A percentile compares a stretch with the other conserved stretches of the same genome.
phyloP scores from a whole-genome alignment of 2,113 vertebrate genomes.

The Corythoichthys haematopterus region DNA sequence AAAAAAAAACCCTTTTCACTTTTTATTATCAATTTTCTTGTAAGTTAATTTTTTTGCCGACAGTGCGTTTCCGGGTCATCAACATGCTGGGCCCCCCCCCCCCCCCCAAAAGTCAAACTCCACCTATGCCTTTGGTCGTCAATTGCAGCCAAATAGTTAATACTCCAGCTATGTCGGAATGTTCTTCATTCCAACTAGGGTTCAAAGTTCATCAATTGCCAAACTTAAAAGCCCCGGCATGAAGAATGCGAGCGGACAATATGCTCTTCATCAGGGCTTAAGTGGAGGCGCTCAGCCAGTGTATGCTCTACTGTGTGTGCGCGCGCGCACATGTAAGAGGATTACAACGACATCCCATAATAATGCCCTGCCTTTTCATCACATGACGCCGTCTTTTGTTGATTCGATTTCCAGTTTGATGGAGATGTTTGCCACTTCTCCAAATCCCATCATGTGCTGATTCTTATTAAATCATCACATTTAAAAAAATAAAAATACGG shows the following conservation, averaged over 20 bases:
- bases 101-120: no score
- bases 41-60: no score
- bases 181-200: background rate
- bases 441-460: conserved; percentile 20
- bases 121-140: no score
- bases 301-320: conserved; percentile 45
- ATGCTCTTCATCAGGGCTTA: conserved; percentile 27
- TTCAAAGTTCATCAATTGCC: background rate
- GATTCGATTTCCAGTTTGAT: conserved; percentile 40
- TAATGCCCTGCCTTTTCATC: conserved; percentile 60
- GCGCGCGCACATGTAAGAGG: conserved; percentile 55
- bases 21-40: no score
- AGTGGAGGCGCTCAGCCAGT: conserved; percentile 34
- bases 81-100: no score
- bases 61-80: no score
- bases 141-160: no score
- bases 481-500: background rate
- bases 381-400: conserved; percentile 61
- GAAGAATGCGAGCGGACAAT: conserved; percentile 22
- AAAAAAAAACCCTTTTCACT: no score
- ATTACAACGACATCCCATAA: conserved; percentile 69
- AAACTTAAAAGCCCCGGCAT: background rate
- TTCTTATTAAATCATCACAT: background rate
- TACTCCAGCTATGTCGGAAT: background rate
- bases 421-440: conserved; percentile 32